phyloP scores from a whole-genome alignment of 2,797 vertebrate species.

The Periparus ater region DNA sequence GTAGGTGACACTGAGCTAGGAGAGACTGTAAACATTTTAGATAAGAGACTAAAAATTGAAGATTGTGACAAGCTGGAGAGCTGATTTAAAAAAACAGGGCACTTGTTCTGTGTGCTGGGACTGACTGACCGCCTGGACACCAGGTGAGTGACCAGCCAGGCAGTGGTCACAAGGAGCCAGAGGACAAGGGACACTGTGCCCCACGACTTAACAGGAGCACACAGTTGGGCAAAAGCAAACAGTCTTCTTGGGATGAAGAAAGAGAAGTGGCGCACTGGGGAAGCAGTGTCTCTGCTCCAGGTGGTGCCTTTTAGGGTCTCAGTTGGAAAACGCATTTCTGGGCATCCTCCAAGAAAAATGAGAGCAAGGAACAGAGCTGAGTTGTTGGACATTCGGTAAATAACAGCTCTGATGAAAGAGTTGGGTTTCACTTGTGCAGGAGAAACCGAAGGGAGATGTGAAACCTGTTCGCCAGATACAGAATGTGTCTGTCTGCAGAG shows the following conservation, averaged over 20 bases:
- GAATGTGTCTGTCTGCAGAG: not conserved
- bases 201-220: not conserved
- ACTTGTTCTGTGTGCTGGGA: not conserved
- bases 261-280: not conserved
- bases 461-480: not conserved
- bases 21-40: not conserved
- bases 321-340: not conserved
- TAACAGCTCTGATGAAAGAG: not conserved
- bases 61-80: not conserved
- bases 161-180: not conserved
- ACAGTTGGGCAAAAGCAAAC: conserved; percentile 27
- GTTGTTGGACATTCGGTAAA: not conserved
- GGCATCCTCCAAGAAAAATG: not conserved
- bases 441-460: not conserved
- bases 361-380: not conserved
- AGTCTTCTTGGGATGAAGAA: not conserved
- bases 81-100: not conserved
- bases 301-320: not conserved
- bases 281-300: accelerated
- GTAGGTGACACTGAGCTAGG: not conserved
- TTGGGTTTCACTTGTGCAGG: not conserved
- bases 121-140: not conserved
- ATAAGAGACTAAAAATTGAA: not conserved
- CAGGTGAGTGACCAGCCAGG: not conserved
- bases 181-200: not conserved